Evolutionary conservation across 2,888 invertebrate species (phyloP).

Genomic region (Dermolepida albohirtum): DNA sequence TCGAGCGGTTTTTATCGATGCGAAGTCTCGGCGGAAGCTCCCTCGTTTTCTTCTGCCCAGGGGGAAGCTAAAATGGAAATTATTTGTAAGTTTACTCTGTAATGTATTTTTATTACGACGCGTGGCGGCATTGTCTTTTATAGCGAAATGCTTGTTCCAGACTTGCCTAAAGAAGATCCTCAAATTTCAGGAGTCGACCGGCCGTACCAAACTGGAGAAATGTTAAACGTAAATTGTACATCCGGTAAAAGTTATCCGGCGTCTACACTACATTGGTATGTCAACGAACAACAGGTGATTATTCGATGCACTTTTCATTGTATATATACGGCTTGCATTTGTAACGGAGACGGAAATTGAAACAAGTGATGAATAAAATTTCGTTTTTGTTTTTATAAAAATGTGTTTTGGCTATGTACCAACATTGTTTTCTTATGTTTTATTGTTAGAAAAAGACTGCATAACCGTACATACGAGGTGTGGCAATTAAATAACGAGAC

Average conservation of each 20-base stretch:
- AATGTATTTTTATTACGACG: too few species aligned
- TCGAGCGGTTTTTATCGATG: constrained; percentile 80
- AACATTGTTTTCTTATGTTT: too few species aligned
- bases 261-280: constrained; percentile 81
- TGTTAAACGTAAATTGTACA: constrained; percentile 80
- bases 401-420: too few species aligned
- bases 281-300: constrained; percentile 79
- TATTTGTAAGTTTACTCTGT: constrained; percentile 74
- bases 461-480: too few species aligned
- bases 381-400: too few species aligned
- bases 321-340: too few species aligned
- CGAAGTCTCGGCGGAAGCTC: constrained; percentile 84
- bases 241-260: constrained; percentile 82
- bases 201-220: constrained; percentile 80
- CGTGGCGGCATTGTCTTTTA: too few species aligned
- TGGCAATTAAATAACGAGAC: too few species aligned
- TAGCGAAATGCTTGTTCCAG: constrained; percentile 53
- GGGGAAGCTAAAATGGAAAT: constrained; percentile 84
- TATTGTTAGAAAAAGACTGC: too few species aligned
- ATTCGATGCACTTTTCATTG: not conserved
- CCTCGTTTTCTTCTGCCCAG: constrained; percentile 80
- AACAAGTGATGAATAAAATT: too few species aligned
- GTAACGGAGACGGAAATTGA: too few species aligned
- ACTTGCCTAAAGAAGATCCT: constrained; percentile 78
- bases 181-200: constrained; percentile 79